Percentiles rank a stretch among this genome's conserved stretches.
phyloP scores from a whole-genome alignment of 2,797 vertebrate genomes.

The Eremophila alpestris region DNA sequence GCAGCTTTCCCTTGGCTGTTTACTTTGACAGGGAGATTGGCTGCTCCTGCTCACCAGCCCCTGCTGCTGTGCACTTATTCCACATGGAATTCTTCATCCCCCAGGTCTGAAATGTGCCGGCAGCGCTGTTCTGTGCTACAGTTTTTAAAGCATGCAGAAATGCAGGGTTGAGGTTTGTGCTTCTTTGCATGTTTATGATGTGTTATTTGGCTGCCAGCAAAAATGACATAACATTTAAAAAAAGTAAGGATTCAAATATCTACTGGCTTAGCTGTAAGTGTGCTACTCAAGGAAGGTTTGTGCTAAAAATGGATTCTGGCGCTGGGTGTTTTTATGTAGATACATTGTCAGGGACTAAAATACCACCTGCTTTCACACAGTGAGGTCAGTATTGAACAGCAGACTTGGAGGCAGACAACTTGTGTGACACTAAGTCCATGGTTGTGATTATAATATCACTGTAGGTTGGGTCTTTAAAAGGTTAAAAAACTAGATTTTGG shows the following conservation, averaged over 20 bases:
- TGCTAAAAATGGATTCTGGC: not conserved
- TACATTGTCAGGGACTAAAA: not conserved
- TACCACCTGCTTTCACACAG: not conserved
- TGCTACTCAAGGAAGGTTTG: not conserved
- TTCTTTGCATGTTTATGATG: not conserved
- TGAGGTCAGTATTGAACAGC: not conserved
- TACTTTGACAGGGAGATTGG: not conserved
- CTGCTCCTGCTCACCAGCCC: not conserved
- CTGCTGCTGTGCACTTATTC: not conserved
- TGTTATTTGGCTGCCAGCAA: not conserved
- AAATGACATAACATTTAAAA: conserved; percentile 17
- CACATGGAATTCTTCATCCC: not conserved
- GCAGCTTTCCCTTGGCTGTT: not conserved
- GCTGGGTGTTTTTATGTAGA: not conserved
- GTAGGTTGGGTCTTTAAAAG: not conserved
- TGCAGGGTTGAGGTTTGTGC: not conserved
- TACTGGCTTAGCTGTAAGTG: not conserved
- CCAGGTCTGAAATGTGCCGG: not conserved
- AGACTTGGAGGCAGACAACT: not conserved
- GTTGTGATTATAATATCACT: not conserved
- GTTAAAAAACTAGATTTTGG: not conserved
- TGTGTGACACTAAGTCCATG: not conserved
- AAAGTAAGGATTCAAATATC: not conserved
- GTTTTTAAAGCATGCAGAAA: not conserved
- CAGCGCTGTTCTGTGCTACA: not conserved